A percentile compares a stretch with the other conserved stretches of the same genome.
Evolutionary conservation across 92 coral and sea anemone species (phyloP).

Genomic region (Zoanthus sansibaricus): DNA sequence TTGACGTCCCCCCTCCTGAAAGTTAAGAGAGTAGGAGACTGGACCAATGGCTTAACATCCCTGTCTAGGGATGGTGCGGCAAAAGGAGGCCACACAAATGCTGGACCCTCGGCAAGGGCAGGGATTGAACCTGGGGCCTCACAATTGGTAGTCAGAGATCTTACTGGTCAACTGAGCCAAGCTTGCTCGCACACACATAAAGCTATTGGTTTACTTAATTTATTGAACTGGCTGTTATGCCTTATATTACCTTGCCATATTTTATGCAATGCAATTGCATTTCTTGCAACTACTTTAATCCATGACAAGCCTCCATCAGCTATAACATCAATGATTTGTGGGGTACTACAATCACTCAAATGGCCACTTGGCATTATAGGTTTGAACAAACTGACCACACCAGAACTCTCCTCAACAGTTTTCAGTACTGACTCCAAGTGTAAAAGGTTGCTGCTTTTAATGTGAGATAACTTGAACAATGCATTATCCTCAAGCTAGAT

Average conservation of each 20-base stretch:
- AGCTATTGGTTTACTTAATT: background rate
- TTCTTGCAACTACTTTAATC: constrained; percentile 93
- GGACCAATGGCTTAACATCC: too few relatives aligned
- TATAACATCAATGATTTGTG: constrained; percentile 77
- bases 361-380: background rate
- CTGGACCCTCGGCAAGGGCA: too few relatives aligned
- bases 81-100: too few relatives aligned
- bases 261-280: constrained; percentile 84
- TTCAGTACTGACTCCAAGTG: constrained; percentile 81
- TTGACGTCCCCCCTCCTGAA: too few relatives aligned
- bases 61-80: too few relatives aligned
- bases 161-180: background rate
- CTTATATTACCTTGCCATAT: constrained; percentile 83
- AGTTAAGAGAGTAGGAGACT: too few relatives aligned
- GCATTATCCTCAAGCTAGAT: constrained; percentile 55
- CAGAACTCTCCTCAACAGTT: constrained; percentile 65
- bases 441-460: constrained; percentile 87
- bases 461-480: constrained; percentile 69
- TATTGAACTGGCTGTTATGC: background rate
- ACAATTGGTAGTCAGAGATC: too few relatives aligned
- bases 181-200: background rate
- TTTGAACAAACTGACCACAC: constrained; percentile 51
- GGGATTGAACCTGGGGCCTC: too few relatives aligned
- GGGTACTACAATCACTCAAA: background rate
- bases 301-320: constrained; percentile 70